Conservation (phyloP, 2,113 vertebrate genomes). For the Calyptomena viridis region DNA sequence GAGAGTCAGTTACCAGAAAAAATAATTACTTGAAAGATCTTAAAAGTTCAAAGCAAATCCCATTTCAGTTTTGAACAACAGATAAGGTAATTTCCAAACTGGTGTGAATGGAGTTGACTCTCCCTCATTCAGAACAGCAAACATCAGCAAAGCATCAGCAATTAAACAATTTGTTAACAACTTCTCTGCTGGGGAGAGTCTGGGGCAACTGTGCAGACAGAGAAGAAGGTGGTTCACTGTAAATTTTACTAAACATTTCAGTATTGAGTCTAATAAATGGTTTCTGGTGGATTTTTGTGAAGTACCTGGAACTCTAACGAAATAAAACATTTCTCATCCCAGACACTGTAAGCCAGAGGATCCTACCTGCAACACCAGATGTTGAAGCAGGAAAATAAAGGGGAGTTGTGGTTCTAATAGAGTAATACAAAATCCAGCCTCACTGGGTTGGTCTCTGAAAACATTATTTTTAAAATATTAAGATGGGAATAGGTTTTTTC, state of each 20-base stretch:
- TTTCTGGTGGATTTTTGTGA: conserved; percentile 45
- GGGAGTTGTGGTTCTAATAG: background rate
- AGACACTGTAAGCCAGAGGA: conserved; percentile 34
- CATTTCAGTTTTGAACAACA: background rate
- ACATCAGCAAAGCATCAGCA: conserved; percentile 24
- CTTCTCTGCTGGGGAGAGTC: conserved; percentile 22
- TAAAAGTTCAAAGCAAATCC: background rate
- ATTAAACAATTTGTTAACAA: conserved; percentile 55
- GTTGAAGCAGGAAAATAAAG: background rate
- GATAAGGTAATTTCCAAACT: background rate
- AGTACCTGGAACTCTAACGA: conserved; percentile 13
- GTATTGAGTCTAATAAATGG: background rate
- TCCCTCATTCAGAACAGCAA: conserved; percentile 5
- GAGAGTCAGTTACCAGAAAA: background rate
- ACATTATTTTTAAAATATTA: background rate
- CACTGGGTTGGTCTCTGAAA: background rate
- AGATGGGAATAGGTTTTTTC: background rate
- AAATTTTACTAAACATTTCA: conserved; percentile 17
- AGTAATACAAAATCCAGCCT: background rate
- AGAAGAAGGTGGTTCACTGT: background rate
- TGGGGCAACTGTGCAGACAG: background rate
- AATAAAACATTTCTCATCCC: conserved; percentile 49
- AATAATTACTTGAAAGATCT: background rate
- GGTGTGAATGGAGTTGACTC: background rate
- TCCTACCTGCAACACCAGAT: conserved; percentile 17